Evolutionary conservation across 2,888 invertebrate species (phyloP).

Genomic region (Phaonia tiefii): DNA sequence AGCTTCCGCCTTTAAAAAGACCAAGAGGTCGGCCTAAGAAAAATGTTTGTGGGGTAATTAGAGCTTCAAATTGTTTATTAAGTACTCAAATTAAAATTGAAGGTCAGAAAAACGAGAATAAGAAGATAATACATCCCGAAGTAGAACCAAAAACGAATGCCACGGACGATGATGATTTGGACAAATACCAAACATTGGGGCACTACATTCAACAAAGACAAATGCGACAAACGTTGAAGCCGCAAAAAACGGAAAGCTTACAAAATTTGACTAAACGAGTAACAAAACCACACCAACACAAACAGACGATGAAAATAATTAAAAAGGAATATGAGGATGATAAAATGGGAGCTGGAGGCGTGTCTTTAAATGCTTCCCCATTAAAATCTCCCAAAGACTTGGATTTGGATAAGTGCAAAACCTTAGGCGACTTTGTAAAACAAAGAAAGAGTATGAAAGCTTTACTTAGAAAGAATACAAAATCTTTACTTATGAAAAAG

Average conservation of each 20-base stretch:
- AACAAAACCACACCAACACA: not conserved
- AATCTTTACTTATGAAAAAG: no score
- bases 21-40: no score
- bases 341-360: no score
- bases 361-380: not conserved
- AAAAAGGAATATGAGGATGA: no score
- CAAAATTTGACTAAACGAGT: no score
- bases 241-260: not conserved
- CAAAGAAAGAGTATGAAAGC: not conserved
- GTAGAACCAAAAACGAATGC: not conserved
- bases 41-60: not conserved
- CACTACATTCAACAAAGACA: conserved; percentile 6
- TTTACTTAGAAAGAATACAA: not conserved
- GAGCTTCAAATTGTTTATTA: not conserved
- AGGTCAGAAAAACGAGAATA: not conserved
- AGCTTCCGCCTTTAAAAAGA: no score
- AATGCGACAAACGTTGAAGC: not conserved
- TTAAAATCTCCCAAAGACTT: not conserved
- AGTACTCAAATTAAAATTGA: not conserved
- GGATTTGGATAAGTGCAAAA: not conserved
- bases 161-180: not conserved
- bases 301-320: not conserved
- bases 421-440: conserved; percentile 3
- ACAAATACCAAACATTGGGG: not conserved
- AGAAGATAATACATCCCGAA: not conserved